Evolutionary conservation across 2,888 invertebrate species (phyloP), one percentile per base, ranked within the genome.

Genomic region (Agrilus mali): DNA sequence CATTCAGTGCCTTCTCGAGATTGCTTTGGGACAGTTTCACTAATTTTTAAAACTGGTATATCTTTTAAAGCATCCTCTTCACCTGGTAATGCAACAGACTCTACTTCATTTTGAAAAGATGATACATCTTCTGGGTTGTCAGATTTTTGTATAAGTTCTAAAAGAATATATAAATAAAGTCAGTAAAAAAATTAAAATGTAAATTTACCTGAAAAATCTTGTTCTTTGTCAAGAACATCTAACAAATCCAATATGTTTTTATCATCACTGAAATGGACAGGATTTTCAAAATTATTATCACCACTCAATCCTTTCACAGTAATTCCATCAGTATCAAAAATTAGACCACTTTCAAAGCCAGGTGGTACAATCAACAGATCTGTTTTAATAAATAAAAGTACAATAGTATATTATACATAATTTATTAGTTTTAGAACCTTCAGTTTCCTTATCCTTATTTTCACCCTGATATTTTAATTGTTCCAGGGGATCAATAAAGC

Each of bases 31-130:
- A 42, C 12, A 35, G 72, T 66, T 40, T 73, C 71, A 2, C 80
- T 79, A 41, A 87, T 85, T 49, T 78, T 79, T 16, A 89, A 61
- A 0, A 87, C 69, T 0, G 82, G 82, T 46, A 78, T 65, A 33
- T 66, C 60, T 46, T 61, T 58, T 2, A 64, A 61, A 17, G 67
- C 47, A 36, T 65, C 58, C 32, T 67, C 64, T 54, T 59, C 52
- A 55, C 54, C 49, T 55, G 60, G 58, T 22, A 57, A 43, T 10
- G 46, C 47, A 17, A 46, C 44, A 12, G 43, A 43, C 45, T 46
- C 55, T 44, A 42, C 32, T 36, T 51, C 38, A 34, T 43, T 50
- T 3, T 51, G 34, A 33, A 48, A 43, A 47, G 55, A 44, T 43
- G 55, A 49, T 32, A 46, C 41, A 7, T 46, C 36, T 17, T 35